A percentile compares a stretch with the other conserved stretches of the same genome.
Evolutionary conservation across 2,113 vertebrate species (phyloP).

Genomic region (Gnathonemus echidnorhynchus): DNA sequence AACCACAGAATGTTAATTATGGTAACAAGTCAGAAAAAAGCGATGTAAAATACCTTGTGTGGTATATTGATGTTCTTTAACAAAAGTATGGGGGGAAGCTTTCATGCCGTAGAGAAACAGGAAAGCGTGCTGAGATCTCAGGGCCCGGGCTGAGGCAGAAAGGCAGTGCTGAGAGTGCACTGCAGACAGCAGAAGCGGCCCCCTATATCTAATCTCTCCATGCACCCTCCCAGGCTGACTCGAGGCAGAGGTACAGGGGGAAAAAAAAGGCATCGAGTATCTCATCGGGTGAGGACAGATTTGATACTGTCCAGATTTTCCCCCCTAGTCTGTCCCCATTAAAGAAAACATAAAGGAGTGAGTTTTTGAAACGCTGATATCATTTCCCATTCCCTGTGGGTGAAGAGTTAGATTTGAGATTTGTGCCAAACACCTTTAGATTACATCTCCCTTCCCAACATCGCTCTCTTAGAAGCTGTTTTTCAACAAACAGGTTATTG

Average conservation of each 20-base stretch:
- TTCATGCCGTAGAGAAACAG: neutral
- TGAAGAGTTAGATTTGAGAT: neutral
- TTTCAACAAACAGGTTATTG: neutral
- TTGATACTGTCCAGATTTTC: neutral
- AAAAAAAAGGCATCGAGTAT: neutral
- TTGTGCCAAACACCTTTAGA: neutral
- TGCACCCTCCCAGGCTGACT: neutral
- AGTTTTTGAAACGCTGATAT: neutral
- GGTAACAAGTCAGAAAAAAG: neutral
- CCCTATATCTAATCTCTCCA: neutral
- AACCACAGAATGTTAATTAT: neutral
- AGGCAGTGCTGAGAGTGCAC: neutral
- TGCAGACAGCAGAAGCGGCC: neutral
- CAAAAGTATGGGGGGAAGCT: neutral
- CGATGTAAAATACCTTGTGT: neutral
- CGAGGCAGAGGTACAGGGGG: neutral
- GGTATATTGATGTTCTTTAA: neutral
- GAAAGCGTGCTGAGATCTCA: neutral
- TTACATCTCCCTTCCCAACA: neutral
- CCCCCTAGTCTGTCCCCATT: neutral
- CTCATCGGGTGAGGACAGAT: neutral
- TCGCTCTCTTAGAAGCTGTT: neutral
- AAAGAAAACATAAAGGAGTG: neutral
- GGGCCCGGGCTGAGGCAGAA: neutral
- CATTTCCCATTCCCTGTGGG: neutral